Percentiles rank a stretch among this genome's conserved stretches.
Evolutionary conservation across 2,797 vertebrate genomes (phyloP).

Genomic region (Danio albolineatus): DNA sequence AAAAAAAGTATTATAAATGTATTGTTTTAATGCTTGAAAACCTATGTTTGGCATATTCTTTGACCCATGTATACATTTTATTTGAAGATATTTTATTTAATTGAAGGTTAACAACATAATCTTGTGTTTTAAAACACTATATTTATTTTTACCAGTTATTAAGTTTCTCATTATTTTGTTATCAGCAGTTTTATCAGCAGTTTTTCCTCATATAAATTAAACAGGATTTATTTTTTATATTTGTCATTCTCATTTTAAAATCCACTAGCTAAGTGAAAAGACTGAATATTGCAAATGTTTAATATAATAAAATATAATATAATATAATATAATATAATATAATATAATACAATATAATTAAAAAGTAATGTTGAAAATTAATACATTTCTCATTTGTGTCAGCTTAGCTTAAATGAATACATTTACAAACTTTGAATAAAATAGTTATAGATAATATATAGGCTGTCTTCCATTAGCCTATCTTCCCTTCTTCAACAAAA

Average conservation of each 20-base stretch:
- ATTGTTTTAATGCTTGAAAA: too few species aligned
- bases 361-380: background rate
- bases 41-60: too few species aligned
- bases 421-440: conserved; percentile 77
- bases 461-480: conserved; percentile 77
- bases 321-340: background rate
- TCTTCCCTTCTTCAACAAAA: conserved; percentile 77
- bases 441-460: conserved; percentile 79
- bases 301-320: too few species aligned
- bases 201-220: background rate
- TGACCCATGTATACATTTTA: background rate
- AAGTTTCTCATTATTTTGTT: background rate
- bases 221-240: background rate
- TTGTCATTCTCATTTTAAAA: background rate
- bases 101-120: background rate
- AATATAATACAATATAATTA: too few species aligned
- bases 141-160: background rate
- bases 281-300: background rate
- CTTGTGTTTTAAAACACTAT: background rate
- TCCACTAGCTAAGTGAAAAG: background rate
- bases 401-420: conserved; percentile 32
- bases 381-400: conserved; percentile 1
- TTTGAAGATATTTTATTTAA: background rate
- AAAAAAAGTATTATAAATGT: too few species aligned
- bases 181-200: background rate